Conservation (phyloP, 1,140 invertebrate genomes). For the Dinoponera quadriceps region DNA sequence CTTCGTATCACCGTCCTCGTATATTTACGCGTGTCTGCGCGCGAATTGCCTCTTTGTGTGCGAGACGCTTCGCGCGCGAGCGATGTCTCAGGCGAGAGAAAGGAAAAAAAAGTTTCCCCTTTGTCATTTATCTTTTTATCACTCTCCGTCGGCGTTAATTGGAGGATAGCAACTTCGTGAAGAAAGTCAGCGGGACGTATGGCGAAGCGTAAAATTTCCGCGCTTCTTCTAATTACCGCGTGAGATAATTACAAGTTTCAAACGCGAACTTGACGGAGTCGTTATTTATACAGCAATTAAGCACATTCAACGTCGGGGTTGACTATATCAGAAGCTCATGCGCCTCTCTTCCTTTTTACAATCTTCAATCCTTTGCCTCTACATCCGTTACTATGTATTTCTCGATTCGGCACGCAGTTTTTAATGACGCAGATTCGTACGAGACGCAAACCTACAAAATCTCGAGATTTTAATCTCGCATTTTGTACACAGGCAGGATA, state of each 20-base stretch:
- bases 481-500: neutral
- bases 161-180: conserved; percentile 37
- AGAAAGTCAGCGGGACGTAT: conserved; percentile 52
- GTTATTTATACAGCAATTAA: conserved; percentile 46
- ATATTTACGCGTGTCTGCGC: conserved; percentile 15
- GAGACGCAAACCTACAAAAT: neutral
- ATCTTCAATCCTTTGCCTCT: neutral
- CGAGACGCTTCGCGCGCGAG: no score
- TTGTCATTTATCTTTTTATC: conserved; percentile 48
- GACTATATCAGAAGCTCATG: neutral
- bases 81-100: neutral
- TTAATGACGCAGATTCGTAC: neutral
- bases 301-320: neutral
- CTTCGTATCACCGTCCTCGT: neutral
- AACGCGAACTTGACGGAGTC: conserved; percentile 31
- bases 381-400: neutral
- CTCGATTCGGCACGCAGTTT: neutral
- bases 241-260: conserved; percentile 49
- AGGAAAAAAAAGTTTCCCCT: conserved; percentile 1
- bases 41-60: neutral
- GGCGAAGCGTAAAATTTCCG: conserved; percentile 39
- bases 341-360: neutral
- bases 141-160: conserved; percentile 34
- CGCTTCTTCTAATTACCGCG: conserved; percentile 43
- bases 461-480: neutral